phyloP scores from a whole-genome alignment of 2,797 vertebrate genomes.

The Austrolebias charrua region DNA sequence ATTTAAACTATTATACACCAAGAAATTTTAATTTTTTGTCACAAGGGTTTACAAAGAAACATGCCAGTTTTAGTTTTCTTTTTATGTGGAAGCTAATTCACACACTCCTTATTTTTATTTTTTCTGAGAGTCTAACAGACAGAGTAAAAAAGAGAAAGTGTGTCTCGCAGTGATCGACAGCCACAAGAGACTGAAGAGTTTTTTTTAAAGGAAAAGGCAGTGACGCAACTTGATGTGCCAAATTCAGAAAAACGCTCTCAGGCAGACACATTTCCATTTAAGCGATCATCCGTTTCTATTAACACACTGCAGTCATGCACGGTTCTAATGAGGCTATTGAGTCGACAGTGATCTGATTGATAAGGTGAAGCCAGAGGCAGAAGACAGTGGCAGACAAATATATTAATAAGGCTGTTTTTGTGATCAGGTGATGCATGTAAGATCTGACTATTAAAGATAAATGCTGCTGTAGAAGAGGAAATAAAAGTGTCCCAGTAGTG shows the following conservation, averaged over 20 bases:
- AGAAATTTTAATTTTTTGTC: no score
- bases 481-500: conserved; percentile 22
- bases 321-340: conserved; percentile 61
- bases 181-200: conserved; percentile 24
- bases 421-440: conserved; percentile 5
- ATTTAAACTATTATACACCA: no score
- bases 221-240: conserved; percentile 45
- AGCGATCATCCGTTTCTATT: conserved; percentile 31
- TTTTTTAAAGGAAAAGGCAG: conserved; percentile 44
- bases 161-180: conserved; percentile 29
- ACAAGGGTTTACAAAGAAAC: no score
- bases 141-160: conserved; percentile 12
- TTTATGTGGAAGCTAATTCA: no score
- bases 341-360: conserved; percentile 29
- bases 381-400: conserved; percentile 17
- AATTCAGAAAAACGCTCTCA: conserved; percentile 44
- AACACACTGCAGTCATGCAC: conserved; percentile 18
- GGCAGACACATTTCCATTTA: conserved; percentile 47
- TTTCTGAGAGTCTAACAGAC: not conserved
- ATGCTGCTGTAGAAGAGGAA: conserved; percentile 12
- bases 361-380: conserved; percentile 33
- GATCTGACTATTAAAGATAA: conserved; percentile 10
- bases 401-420: conserved; percentile 33
- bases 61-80: no score
- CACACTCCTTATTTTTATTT: not conserved